phyloP scores from a whole-genome alignment of 2,797 vertebrate species.

The Dendrocincla fuliginosa region DNA sequence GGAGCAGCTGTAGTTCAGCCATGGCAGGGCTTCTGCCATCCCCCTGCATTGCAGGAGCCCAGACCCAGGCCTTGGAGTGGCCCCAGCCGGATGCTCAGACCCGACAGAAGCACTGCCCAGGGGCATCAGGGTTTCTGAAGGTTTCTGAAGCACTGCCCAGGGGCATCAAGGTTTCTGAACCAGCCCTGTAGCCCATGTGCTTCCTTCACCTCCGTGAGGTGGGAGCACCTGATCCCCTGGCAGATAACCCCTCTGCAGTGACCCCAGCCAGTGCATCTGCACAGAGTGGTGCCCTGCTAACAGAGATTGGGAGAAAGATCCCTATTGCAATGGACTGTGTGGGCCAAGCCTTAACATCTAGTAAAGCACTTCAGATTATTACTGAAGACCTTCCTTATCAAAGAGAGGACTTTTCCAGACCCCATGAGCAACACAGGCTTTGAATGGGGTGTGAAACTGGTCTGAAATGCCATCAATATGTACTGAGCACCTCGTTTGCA shows the following conservation, averaged over 20 bases:
- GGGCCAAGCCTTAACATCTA: background rate
- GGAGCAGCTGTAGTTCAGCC: background rate
- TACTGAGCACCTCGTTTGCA: background rate
- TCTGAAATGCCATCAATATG: background rate
- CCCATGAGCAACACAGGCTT: background rate
- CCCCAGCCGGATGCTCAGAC: background rate
- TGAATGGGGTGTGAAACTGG: background rate
- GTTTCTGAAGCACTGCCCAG: background rate
- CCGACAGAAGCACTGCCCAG: background rate
- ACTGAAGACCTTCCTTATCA: background rate
- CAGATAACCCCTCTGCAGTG: background rate
- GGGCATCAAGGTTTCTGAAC: fast-evolving
- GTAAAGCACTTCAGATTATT: background rate
- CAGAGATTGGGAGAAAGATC: background rate
- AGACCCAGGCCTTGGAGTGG: background rate
- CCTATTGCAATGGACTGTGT: background rate
- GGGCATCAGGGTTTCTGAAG: fast-evolving
- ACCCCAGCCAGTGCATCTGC: background rate
- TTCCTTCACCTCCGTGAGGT: constrained; percentile 25
- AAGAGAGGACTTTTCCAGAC: background rate
- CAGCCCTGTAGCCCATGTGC: fast-evolving
- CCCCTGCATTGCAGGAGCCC: background rate
- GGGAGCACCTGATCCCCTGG: background rate
- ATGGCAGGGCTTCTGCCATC: background rate
- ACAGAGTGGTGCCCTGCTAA: background rate